phyloP scores from a whole-genome alignment of 2,113 vertebrate genomes.

The Spizaetus ornatus region DNA sequence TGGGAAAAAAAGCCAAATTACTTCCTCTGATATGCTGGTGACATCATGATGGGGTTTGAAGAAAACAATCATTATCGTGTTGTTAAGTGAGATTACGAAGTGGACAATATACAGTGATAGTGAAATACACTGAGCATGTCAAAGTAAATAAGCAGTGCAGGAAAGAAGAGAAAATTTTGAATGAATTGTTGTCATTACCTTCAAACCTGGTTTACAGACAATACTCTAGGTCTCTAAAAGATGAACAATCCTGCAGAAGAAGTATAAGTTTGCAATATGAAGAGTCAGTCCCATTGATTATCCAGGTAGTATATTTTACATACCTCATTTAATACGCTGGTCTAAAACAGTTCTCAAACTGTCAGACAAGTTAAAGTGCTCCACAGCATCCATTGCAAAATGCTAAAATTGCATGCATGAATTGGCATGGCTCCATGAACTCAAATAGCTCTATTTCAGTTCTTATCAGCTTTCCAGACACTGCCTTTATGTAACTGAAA shows the following conservation, averaged over 20 bases:
- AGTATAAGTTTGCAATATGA: not conserved
- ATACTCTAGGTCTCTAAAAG: not conserved
- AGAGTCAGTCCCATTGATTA: not conserved
- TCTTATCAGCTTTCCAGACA: conserved; percentile 4
- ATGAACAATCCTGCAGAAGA: not conserved
- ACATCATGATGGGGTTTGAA: not conserved
- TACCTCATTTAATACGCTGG: not conserved
- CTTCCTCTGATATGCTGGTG: not conserved
- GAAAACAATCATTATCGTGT: not conserved
- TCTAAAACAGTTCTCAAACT: not conserved
- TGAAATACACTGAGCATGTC: not conserved
- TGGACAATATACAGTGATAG: not conserved
- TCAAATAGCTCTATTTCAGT: not conserved
- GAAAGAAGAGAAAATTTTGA: not conserved
- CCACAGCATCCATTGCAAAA: not conserved
- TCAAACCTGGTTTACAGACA: not conserved
- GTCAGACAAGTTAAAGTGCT: not conserved
- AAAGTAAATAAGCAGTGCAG: not conserved
- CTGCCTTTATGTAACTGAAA: conserved; percentile 11
- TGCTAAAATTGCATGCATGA: not conserved
- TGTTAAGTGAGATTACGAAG: not conserved
- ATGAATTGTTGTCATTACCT: not conserved
- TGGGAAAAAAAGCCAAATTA: not conserved
- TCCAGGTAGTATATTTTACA: not conserved
- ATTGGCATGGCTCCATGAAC: not conserved